Percentiles rank a stretch among this genome's conserved stretches.
These are phyloP conservation scores for Triplophysa rosa DNA, from an alignment of 2,113 vertebrate species.

Conservation along the genomic window DNA sequence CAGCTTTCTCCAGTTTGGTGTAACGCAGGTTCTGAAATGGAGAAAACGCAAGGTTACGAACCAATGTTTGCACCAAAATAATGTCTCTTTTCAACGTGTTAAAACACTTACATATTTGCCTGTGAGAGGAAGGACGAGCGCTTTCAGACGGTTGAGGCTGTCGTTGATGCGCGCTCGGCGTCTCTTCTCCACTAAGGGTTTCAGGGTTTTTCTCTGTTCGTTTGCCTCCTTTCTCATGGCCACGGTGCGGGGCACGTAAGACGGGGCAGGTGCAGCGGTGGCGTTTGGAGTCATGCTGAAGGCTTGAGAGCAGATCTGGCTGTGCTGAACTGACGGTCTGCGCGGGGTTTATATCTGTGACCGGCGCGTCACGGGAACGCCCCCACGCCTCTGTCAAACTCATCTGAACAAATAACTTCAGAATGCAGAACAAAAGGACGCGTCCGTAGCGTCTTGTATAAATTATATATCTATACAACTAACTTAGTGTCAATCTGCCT, in stretches of 20 bases:
- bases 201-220: conserved; percentile 81
- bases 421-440: conserved; percentile 64
- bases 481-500: not conserved
- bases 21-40: conserved; percentile 74
- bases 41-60: conserved; percentile 25
- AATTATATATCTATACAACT: not conserved
- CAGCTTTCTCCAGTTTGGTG: conserved; percentile 89
- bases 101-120: conserved; percentile 78
- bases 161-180: conserved; percentile 85
- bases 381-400: conserved; percentile 64
- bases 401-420: conserved; percentile 51
- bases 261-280: conserved; percentile 38
- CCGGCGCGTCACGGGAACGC: conserved; percentile 66
- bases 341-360: conserved; percentile 67
- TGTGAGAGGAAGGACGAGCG: conserved; percentile 82
- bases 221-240: conserved; percentile 73
- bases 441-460: conserved; percentile 59
- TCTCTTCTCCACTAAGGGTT: conserved; percentile 82
- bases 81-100: not conserved
- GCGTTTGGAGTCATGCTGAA: conserved; percentile 64
- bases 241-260: conserved; percentile 63
- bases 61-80: not conserved
- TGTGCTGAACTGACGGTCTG: not conserved
- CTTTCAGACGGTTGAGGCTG: conserved; percentile 81
- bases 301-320: not conserved